Evolutionary conservation across 2,888 invertebrate genomes (phyloP).

Genomic region (Meloe dianella): DNA sequence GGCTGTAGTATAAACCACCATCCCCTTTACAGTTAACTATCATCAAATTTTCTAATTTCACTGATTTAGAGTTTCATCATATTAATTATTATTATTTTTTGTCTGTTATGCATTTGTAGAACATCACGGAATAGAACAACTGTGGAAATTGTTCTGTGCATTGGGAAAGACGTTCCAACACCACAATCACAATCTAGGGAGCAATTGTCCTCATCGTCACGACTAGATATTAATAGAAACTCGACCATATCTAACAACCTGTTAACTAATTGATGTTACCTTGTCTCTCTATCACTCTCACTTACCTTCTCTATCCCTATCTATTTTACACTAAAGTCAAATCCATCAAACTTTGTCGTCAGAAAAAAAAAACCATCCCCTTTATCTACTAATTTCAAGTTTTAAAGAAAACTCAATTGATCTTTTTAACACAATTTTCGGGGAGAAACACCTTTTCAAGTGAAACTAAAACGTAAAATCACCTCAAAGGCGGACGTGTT

Average conservation of each 20-base stretch:
- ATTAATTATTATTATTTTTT: neutral
- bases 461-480: neutral
- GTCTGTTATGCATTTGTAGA: neutral
- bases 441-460: neutral
- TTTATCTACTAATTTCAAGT: neutral
- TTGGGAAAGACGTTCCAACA: slow-evolving; percentile 6
- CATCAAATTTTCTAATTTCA: slow-evolving; percentile 1
- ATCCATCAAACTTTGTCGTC: neutral
- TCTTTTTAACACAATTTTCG: neutral
- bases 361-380: neutral
- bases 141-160: slow-evolving; percentile 9
- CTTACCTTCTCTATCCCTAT: neutral
- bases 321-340: too few species aligned
- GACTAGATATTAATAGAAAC: slow-evolving; percentile 10
- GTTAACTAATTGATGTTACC: slow-evolving; percentile 10
- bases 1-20: neutral
- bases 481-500: slow-evolving; percentile 1
- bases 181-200: slow-evolving; percentile 12
- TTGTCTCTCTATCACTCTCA: neutral
- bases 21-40: neutral
- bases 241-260: slow-evolving; percentile 12
- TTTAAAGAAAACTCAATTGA: neutral
- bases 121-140: neutral
- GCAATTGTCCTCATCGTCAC: slow-evolving; percentile 12
- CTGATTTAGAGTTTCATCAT: neutral